Evolutionary conservation across 2,113 vertebrate species (phyloP), one percentile per base, ranked within the genome.

Genomic region (Octodon degus): DNA sequence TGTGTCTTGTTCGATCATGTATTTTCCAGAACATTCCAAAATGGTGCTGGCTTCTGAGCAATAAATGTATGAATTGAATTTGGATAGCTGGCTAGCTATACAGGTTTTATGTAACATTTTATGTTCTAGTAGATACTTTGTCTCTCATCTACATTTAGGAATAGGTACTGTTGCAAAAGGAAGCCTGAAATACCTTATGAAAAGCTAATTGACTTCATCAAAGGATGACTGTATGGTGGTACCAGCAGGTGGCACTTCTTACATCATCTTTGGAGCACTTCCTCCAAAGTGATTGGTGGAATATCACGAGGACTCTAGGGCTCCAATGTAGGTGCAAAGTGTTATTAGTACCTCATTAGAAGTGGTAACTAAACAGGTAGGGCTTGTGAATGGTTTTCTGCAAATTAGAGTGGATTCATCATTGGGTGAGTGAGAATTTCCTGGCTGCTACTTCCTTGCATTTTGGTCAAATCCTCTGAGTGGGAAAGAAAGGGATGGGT

Each of bases 231-330:
- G 82, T 43, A 34, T 40, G 40, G 65, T n/a, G 24, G 10, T 32
- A 68, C 65, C 91, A 93, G 43, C n/a, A 97, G 82, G 88, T 80
- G 40, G 19, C 19, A 88, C 62, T 92, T 91, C 83, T 86, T 53
- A 88, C 85, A 37, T 50, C 19, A 80, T 96, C 76, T 83, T 63
- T 80, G 90, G 84, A 92, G 50, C 30, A 60, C 19, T n/a, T 86
- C 20, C 2, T 89, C n/a, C 84, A 40, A 87, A 70, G 43, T 50
- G 91, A 87, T 55, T 89, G 91, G 25, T 19, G 63, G 40, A 94
- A 47, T 4, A 19, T 43, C 19, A 65, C 0, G 7, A 55, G 27
- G 62, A 81, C 67, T 81, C 91, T 67, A 72, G 68, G 91, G 90
- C 89, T 88, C 6, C 37, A 74, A 2, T 8, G 13, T 30, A 20